Percentiles rank a stretch among this genome's conserved stretches.
Conservation (phyloP, 2,113 vertebrate species). For the Rhipidura dahli region DNA sequence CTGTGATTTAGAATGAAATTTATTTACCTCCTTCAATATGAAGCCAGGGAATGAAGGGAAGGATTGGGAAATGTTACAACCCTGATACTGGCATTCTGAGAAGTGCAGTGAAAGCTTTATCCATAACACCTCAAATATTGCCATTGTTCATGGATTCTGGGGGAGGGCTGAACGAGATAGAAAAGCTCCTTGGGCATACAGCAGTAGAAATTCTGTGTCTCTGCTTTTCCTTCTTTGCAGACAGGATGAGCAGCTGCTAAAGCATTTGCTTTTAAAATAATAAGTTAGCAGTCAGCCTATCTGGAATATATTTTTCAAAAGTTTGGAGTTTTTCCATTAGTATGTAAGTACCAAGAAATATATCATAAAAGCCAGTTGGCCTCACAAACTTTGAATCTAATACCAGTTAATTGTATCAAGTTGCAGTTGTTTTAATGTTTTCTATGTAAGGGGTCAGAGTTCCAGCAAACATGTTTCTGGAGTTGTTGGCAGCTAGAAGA, state of each 20-base stretch:
- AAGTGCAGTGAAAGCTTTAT: neutral
- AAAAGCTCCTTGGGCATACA: neutral
- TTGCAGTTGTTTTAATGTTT: conserved; percentile 65
- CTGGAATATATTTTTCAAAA: conserved; percentile 55
- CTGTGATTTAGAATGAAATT: neutral
- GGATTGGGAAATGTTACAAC: neutral
- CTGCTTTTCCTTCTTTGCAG: neutral
- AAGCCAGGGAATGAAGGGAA: neutral
- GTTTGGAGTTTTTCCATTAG: conserved; percentile 47
- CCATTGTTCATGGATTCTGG: neutral
- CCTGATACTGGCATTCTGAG: neutral
- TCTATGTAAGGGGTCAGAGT: conserved; percentile 58
- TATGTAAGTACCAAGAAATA: conserved; percentile 53
- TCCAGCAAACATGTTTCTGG: conserved; percentile 64
- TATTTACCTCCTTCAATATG: neutral
- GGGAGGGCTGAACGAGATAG: neutral
- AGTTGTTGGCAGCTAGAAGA: conserved; percentile 46
- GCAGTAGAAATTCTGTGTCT: neutral
- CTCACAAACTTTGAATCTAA: conserved; percentile 40
- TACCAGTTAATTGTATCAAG: conserved; percentile 60
- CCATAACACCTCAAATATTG: neutral
- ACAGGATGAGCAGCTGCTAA: conserved; percentile 27
- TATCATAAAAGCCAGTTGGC: conserved; percentile 62
- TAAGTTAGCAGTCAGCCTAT: conserved; percentile 27
- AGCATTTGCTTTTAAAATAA: conserved; percentile 18